Conservation (phyloP, 2,113 vertebrate species). For the Riparia riparia region DNA sequence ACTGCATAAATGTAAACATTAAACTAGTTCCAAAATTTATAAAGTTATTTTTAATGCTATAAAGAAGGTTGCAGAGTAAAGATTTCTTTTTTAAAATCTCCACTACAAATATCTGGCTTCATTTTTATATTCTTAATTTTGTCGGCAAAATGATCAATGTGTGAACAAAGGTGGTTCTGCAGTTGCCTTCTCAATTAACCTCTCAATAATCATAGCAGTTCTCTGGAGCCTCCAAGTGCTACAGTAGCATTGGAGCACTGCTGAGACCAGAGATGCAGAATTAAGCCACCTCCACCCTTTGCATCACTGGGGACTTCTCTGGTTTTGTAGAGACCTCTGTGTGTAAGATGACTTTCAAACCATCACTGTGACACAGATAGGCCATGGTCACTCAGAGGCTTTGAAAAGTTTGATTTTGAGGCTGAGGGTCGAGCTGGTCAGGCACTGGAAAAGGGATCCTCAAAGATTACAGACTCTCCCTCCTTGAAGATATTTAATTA, state of each 20-base stretch:
- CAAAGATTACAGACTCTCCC: neutral
- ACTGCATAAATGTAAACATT: neutral
- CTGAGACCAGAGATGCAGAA: neutral
- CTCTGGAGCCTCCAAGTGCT: neutral
- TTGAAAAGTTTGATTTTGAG: neutral
- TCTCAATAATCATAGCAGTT: neutral
- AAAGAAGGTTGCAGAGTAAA: neutral
- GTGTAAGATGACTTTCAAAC: neutral
- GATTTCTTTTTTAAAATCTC: neutral
- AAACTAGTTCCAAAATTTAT: neutral
- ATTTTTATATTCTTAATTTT: neutral
- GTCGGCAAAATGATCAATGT: neutral
- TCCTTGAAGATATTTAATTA: neutral
- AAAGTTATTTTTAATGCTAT: neutral
- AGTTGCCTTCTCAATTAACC: neutral
- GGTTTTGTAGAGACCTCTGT: neutral
- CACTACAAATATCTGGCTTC: neutral
- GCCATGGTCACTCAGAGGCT: neutral
- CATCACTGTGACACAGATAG: neutral
- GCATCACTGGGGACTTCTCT: neutral
- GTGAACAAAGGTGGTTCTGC: neutral
- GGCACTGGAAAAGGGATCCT: neutral
- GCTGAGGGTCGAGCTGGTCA: neutral
- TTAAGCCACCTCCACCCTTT: neutral
- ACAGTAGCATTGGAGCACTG: accelerated